A percentile compares a stretch with the other conserved stretches of the same genome.
These are phyloP conservation scores for Arrhamphus sclerolepis DNA, from an alignment of 2,797 vertebrate genomes.

Conservation along the genomic window DNA sequence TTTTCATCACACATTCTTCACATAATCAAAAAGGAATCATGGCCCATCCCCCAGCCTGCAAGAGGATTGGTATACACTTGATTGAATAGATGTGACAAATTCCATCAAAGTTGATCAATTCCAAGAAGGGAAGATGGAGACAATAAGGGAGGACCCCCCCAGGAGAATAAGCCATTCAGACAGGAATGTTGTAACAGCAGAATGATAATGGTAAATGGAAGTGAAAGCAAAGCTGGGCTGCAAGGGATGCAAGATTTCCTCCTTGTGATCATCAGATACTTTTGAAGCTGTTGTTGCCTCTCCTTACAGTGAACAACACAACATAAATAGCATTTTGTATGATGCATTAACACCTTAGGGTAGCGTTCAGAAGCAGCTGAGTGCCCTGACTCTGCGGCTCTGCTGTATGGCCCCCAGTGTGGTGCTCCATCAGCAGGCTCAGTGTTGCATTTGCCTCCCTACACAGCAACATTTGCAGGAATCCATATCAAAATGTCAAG, in stretches of 20 bases:
- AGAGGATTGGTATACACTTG: no score
- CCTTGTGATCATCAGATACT: neutral
- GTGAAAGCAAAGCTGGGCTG: no score
- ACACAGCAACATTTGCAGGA: constrained; percentile 31
- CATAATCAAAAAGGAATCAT: no score
- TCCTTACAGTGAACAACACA: constrained; percentile 11
- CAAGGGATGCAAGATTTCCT: neutral
- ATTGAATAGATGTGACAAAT: no score
- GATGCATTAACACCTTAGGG: constrained; percentile 64
- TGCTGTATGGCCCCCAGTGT: constrained; percentile 56
- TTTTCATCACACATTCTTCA: no score
- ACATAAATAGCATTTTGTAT: constrained; percentile 40
- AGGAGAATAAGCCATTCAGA: no score
- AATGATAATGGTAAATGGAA: no score
- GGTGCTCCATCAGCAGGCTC: constrained; percentile 43
- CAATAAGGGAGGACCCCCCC: no score
- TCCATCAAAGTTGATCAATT: no score
- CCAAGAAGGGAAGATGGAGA: no score
- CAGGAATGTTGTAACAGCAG: no score
- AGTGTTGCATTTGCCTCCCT: constrained; percentile 48
- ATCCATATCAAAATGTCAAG: constrained; percentile 66
- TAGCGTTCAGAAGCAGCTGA: constrained; percentile 48
- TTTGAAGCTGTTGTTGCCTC: constrained; percentile 25
- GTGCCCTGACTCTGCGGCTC: constrained; percentile 48
- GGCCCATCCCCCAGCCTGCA: no score